A percentile compares a stretch with the other conserved stretches of the same genome.
These are phyloP conservation scores for Pandemis heparana DNA, from an alignment of 2,888 invertebrate genomes.

Conservation along the genomic window DNA sequence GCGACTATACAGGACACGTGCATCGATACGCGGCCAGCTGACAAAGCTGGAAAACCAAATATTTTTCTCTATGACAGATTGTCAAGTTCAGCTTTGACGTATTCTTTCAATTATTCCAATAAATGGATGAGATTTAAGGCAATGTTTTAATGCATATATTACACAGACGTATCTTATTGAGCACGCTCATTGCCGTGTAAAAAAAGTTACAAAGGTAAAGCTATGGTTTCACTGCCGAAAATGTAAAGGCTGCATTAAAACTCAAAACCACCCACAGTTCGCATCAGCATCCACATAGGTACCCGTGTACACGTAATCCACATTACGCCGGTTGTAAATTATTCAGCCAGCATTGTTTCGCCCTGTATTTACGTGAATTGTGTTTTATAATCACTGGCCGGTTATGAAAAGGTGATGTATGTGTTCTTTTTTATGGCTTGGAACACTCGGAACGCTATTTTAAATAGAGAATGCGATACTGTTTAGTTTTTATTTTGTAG, in stretches of 20 bases:
- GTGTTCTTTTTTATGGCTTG: constrained; percentile 1
- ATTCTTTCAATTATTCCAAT: too few relatives aligned
- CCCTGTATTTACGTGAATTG: constrained; percentile 6
- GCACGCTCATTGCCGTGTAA: too few relatives aligned
- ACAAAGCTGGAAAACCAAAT: too few relatives aligned
- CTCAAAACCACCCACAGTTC: neutral
- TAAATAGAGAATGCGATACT: neutral
- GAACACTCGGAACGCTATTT: neutral
- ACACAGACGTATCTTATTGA: too few relatives aligned
- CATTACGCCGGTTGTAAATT: constrained; percentile 13
- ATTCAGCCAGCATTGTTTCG: constrained; percentile 5
- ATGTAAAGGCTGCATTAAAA: neutral
- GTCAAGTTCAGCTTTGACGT: too few relatives aligned
- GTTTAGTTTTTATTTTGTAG: neutral
- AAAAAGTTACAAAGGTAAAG: neutral
- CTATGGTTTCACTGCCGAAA: neutral
- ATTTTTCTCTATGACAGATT: too few relatives aligned
- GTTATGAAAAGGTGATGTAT: constrained; percentile 24
- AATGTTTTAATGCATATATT: too few relatives aligned
- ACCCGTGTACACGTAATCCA: neutral
- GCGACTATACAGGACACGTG: too few relatives aligned
- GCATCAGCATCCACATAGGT: neutral
- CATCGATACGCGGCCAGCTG: too few relatives aligned
- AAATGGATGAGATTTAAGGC: too few relatives aligned
- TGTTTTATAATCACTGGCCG: constrained; percentile 21